Conservation (phyloP, 2,113 vertebrate species). For the Poeciliopsis prolifica region DNA sequence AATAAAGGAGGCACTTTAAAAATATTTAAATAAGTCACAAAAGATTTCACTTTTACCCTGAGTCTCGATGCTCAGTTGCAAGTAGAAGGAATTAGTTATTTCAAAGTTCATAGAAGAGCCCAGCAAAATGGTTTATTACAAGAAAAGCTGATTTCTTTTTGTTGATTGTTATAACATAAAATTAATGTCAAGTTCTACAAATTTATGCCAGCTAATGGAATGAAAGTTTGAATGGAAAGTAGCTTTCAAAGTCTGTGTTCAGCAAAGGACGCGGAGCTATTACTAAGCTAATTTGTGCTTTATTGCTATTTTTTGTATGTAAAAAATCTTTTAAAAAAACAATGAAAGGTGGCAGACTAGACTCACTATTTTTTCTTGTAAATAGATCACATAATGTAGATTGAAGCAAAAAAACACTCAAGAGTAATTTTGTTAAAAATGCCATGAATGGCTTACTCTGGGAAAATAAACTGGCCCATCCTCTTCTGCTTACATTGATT, state of each 20-base stretch:
- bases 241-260: neutral
- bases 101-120: neutral
- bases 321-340: slow-evolving; percentile 7
- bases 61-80: slow-evolving; percentile 28
- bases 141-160: neutral
- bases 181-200: neutral
- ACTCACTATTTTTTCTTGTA: neutral
- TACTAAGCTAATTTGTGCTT: neutral
- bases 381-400: neutral
- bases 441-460: neutral
- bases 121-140: slow-evolving; percentile 3
- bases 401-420: too few species aligned
- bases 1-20: neutral
- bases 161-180: neutral
- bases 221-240: too few species aligned
- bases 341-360: slow-evolving; percentile 1
- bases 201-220: neutral
- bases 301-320: neutral
- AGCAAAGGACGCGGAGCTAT: neutral
- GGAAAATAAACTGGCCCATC: neutral
- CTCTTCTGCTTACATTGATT: neutral
- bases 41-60: slow-evolving; percentile 43
- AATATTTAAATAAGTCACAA: too few species aligned
- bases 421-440: neutral
- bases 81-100: neutral